phyloP scores from a whole-genome alignment of 2,888 invertebrate species.

The Kryphioiulus occultus region DNA sequence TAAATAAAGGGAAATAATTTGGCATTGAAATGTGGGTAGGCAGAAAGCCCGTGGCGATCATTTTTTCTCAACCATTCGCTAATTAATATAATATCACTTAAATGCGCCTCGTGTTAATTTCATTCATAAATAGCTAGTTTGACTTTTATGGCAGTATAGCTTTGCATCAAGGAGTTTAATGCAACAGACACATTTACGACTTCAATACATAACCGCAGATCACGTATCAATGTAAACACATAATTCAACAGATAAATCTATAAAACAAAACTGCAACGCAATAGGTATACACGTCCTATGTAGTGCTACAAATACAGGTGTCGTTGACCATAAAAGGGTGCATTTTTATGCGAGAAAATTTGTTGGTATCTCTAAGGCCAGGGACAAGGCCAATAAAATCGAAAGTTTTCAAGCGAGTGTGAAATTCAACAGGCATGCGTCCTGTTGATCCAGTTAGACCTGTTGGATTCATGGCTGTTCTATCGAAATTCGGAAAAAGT shows the following conservation, averaged over 20 bases:
- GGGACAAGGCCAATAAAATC: neutral
- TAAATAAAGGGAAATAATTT: neutral
- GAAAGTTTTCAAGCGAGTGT: neutral
- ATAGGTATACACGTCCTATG: neutral
- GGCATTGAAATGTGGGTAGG: neutral
- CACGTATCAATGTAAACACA: neutral
- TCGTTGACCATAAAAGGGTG: constrained; percentile 23
- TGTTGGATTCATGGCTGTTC: neutral
- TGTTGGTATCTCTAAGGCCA: neutral
- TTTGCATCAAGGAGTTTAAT: neutral
- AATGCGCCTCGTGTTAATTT: neutral
- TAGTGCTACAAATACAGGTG: neutral
- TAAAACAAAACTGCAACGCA: neutral
- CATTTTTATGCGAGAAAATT: neutral
- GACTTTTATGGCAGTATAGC: neutral
- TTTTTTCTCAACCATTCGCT: neutral
- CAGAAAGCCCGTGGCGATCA: neutral
- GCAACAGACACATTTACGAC: neutral
- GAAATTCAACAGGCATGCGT: constrained; percentile 7
- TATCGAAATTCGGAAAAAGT: neutral
- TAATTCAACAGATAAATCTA: neutral
- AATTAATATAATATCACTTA: neutral
- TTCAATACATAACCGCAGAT: neutral
- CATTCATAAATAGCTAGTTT: neutral
- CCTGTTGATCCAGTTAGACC: constrained; percentile 17